Percentiles rank a stretch among this genome's conserved stretches.
Conservation (phyloP, 1,140 invertebrate genomes). For the fruit fly (Drosophila melanogaster) region DNA sequence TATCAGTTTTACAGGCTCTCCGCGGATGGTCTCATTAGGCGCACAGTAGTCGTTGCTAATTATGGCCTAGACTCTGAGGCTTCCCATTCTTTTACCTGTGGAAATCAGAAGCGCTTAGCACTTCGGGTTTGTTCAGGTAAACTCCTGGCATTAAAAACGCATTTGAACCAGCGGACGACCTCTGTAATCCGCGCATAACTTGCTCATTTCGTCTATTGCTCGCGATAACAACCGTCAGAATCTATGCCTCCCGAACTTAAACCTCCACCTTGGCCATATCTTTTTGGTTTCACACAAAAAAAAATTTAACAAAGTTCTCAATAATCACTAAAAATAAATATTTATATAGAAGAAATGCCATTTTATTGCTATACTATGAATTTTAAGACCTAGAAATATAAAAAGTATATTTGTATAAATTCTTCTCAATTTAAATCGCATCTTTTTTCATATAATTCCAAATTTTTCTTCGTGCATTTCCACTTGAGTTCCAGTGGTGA, state of each 20-base stretch:
- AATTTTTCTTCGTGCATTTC: slow-evolving; percentile 7
- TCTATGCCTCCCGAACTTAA: slow-evolving; percentile 17
- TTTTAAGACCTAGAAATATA: not conserved
- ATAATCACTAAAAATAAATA: not conserved
- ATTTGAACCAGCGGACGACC: slow-evolving; percentile 30
- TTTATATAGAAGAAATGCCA: not conserved
- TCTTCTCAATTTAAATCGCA: not conserved
- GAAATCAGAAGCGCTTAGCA: slow-evolving; percentile 33
- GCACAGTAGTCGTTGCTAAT: slow-evolving; percentile 58
- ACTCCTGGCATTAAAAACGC: slow-evolving; percentile 47
- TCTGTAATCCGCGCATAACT: slow-evolving; percentile 29
- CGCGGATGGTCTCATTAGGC: slow-evolving; percentile 50
- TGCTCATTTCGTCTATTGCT: slow-evolving; percentile 39
- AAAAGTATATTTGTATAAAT: not conserved
- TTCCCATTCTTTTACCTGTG: slow-evolving; percentile 37
- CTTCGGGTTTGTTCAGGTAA: slow-evolving; percentile 38
- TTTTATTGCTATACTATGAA: not conserved
- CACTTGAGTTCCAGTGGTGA: slow-evolving; percentile 22
- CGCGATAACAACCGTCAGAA: slow-evolving; percentile 36
- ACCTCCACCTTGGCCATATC: slow-evolving; percentile 1
- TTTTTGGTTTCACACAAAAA: not conserved
- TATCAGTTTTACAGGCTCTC: slow-evolving; percentile 30
- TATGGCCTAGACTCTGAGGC: slow-evolving; percentile 33
- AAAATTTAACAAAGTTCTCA: not conserved
- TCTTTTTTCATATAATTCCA: not conserved